Base-by-base conservation (phyloP, 2,888 invertebrate species). In the Xestoiulus laeticollis region DNA sequence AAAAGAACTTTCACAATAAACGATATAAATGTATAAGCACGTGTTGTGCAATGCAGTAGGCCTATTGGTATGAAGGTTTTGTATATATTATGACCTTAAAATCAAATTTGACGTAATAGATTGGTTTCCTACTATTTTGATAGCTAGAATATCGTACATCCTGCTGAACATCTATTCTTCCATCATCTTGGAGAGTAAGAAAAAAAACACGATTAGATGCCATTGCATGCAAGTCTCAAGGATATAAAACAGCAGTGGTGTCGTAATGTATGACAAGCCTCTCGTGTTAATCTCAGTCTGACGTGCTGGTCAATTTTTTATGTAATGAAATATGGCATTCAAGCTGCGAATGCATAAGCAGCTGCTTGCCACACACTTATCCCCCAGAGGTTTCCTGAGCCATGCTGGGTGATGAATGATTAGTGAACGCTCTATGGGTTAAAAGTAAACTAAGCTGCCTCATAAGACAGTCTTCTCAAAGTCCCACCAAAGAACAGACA, bases 191-290 rank as follows among this genome's bases (percentile, higher is more conserved):
- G 59, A 59, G n/a, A 59, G n/a, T n/a, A 59, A 59, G 59, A 59
- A 59, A 38, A 38, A 38, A 38, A 38, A 38, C 1, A 38, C 38
- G 38, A 38, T 38, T 38, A 38, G 19, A 59, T 59, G n/a, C 19
- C n/a, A n/a, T 19, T n/a, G 22, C 38, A 38, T 38, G 38, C 59
- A 59, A n/a, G 59, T 59, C 59, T 59, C n/a, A 59, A 59, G n/a
- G n/a, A 59, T 59, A n/a, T 59, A 59, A 59, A 59, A 59, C 59
- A 59, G 59, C 59, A n/a, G 59, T 59, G 59, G 59, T 59, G 59
- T n/a, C 19, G 59, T 59, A 59, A 59, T 59, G 22, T 59, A 59
- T n/a, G 53, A 53, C 53, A n/a, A 59, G 59, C 59, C 59, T 59
- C 59, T 59, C n/a, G 59, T 59, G 59, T 59, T 59, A 59, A 59